A percentile compares a stretch with the other conserved stretches of the same genome.
Conservation (phyloP, 1,140 invertebrate genomes). For the Homalodisca vitripennis region DNA sequence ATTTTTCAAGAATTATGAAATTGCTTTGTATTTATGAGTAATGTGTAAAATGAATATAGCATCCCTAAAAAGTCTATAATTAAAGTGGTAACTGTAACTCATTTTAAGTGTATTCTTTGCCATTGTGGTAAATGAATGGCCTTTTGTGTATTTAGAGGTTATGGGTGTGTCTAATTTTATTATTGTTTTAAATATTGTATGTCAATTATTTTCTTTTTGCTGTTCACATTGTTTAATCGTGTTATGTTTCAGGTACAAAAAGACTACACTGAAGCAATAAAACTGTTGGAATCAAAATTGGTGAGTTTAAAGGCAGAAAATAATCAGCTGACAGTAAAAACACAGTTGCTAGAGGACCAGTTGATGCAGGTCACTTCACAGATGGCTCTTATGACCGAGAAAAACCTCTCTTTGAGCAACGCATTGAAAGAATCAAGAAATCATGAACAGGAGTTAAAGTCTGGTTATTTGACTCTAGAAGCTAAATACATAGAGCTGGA, state of each 20-base stretch:
- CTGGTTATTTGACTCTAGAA: neutral
- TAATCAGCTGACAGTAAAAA: neutral
- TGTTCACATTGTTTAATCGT: no score
- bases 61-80: no score
- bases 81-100: no score
- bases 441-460: neutral
- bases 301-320: neutral
- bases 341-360: neutral
- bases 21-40: no score
- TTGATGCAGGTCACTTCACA: neutral
- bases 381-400: neutral
- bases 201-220: no score
- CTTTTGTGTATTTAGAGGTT: no score
- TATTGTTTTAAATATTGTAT: no score
- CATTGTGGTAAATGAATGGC: no score
- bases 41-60: no score
- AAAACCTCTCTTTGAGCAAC: neutral
- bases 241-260: neutral
- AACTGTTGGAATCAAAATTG: neutral
- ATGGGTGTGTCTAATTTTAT: no score
- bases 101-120: no score
- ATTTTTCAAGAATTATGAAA: no score
- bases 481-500: neutral
- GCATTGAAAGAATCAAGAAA: conserved; percentile 6
- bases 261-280: conserved; percentile 8